phyloP scores from a whole-genome alignment of 2,113 vertebrate species.

The Potamarius usumacintae region DNA sequence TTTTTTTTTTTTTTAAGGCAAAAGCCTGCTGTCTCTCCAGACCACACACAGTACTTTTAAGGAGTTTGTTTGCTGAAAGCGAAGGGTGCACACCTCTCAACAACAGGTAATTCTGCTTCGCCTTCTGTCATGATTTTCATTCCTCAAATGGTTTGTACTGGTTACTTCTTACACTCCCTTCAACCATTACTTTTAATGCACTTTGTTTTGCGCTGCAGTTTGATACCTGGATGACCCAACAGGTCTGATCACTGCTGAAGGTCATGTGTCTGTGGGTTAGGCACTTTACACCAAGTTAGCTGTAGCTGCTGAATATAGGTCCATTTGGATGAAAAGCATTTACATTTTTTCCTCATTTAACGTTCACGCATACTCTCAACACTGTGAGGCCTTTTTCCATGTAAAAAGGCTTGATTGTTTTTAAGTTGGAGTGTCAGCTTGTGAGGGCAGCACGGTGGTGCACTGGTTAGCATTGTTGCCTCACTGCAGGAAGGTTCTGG shows the following conservation, averaged over 20 bases:
- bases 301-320: not conserved
- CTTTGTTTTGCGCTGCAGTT: not conserved
- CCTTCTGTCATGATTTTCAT: not conserved
- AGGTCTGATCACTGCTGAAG: not conserved
- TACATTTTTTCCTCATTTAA: not conserved
- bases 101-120: conserved; percentile 29
- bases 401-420: not conserved
- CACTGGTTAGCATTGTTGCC: too few species aligned
- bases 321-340: not conserved
- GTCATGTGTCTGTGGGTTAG: not conserved
- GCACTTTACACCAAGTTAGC: too few species aligned
- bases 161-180: not conserved
- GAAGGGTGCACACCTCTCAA: not conserved
- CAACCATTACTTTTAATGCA: not conserved
- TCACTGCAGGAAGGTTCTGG: too few species aligned
- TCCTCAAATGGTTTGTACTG: not conserved
- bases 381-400: not conserved
- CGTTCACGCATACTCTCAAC: not conserved
- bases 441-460: not conserved
- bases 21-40: not conserved
- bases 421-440: conserved; percentile 14
- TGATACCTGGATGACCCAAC: not conserved
- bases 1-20: not conserved
- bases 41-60: not conserved
- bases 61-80: not conserved